Evolutionary conservation across 2,797 vertebrate genomes (phyloP).

Genomic region (Epinephelus malabaricus): DNA sequence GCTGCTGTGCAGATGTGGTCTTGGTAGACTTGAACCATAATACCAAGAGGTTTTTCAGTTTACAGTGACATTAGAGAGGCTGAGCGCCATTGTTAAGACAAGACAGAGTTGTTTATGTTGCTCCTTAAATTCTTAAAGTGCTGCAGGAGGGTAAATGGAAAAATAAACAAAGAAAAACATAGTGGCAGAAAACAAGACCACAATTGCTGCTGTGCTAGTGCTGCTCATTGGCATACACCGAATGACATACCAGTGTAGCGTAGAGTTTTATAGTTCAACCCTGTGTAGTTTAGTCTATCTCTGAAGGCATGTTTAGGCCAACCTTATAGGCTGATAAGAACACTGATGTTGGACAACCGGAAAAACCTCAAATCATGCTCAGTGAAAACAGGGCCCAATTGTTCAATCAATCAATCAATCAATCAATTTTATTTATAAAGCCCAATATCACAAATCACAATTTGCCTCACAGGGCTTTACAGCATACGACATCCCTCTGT

Average conservation of each 20-base stretch:
- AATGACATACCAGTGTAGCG: background rate
- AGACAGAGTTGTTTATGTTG: background rate
- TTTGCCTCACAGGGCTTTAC: no score
- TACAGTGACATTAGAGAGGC: conserved; percentile 10
- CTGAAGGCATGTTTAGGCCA: background rate
- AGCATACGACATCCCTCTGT: no score
- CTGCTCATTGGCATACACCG: background rate
- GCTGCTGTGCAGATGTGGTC: conserved; percentile 41
- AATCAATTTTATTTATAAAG: no score
- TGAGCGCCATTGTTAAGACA: background rate
- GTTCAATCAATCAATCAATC: no score
- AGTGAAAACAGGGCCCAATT: background rate
- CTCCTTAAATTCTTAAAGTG: background rate
- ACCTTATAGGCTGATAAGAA: background rate
- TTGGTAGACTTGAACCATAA: conserved; percentile 17
- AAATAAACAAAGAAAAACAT: background rate
- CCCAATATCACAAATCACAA: no score
- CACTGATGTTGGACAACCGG: background rate
- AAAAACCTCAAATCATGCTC: background rate
- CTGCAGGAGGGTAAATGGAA: background rate
- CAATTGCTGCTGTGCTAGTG: background rate
- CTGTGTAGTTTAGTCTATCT: background rate
- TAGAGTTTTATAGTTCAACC: no score
- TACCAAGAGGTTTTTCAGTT: conserved; percentile 13
- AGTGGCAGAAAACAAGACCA: background rate